Percentiles rank a stretch among this genome's conserved stretches.
Conservation (phyloP, 2,797 vertebrate species). For the Cirrhinus molitorella region DNA sequence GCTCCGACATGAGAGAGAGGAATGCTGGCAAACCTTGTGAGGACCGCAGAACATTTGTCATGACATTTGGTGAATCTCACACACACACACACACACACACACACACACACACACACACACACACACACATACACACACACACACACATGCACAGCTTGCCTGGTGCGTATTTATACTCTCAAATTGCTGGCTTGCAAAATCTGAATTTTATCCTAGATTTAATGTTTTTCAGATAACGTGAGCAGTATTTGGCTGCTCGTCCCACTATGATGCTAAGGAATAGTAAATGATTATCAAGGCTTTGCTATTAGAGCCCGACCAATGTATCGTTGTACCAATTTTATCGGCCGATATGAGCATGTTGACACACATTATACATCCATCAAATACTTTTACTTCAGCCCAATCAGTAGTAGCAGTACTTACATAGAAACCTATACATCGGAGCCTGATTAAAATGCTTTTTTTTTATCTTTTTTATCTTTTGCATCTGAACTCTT, state of each 20-base stretch:
- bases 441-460: too few relatives aligned
- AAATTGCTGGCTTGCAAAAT: constrained; percentile 20
- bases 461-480: too few relatives aligned
- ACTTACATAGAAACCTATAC: too few relatives aligned
- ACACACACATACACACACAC: constrained; percentile 16
- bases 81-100: constrained; percentile 24
- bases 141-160: constrained; percentile 20
- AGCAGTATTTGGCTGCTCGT: neutral
- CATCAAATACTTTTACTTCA: too few relatives aligned
- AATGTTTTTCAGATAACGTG: neutral
- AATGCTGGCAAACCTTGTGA: constrained; percentile 56
- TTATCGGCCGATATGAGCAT: too few relatives aligned
- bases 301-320: too few relatives aligned
- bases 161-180: constrained; percentile 29
- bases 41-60: constrained; percentile 60
- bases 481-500: too few relatives aligned
- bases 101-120: constrained; percentile 15
- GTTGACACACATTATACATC: too few relatives aligned
- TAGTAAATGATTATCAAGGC: neutral
- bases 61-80: constrained; percentile 60
- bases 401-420: too few relatives aligned
- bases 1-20: constrained; percentile 60
- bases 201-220: neutral
- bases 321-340: too few relatives aligned
- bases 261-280: neutral